phyloP scores from a whole-genome alignment of 2,797 vertebrate species.

The Pangasius krempfi region DNA sequence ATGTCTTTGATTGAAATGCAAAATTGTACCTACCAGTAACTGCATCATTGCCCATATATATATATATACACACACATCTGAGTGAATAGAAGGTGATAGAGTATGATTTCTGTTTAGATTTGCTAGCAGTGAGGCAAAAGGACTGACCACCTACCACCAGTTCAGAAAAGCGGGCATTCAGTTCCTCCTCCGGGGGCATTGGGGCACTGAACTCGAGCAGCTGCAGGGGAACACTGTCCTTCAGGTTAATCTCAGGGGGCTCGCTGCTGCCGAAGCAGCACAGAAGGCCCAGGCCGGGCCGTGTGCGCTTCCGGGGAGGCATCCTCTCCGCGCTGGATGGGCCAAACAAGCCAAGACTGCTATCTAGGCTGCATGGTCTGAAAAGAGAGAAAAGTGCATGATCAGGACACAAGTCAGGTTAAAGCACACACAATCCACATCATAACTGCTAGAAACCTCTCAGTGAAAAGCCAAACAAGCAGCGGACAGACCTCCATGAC shows the following conservation, averaged over 20 bases:
- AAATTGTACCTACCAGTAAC: not conserved
- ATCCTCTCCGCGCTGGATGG: conserved; percentile 76
- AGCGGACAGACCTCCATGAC: not conserved
- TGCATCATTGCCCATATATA: not conserved
- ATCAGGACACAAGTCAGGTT: not conserved
- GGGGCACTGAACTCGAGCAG: conserved; percentile 94
- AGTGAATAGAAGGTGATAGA: not conserved
- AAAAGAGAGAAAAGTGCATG: conserved; percentile 43
- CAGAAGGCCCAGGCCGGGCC: conserved; percentile 90
- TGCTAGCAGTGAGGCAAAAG: not conserved
- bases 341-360: conserved; percentile 66
- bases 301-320: conserved; percentile 93
- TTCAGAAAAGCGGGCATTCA: conserved; percentile 92
- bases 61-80: too few species aligned
- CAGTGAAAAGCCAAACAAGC: conserved; percentile 1
- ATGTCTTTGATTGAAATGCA: not conserved
- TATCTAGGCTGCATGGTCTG: conserved; percentile 92
- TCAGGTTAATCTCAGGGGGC: conserved; percentile 94
- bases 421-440: not conserved
- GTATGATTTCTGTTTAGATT: not conserved
- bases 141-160: conserved; percentile 87
- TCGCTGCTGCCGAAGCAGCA: conserved; percentile 93
- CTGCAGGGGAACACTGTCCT: conserved; percentile 90
- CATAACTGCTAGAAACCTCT: conserved; percentile 9
- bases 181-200: conserved; percentile 90